phyloP scores from a whole-genome alignment of 2,797 vertebrate species.

The Nasua narica region DNA sequence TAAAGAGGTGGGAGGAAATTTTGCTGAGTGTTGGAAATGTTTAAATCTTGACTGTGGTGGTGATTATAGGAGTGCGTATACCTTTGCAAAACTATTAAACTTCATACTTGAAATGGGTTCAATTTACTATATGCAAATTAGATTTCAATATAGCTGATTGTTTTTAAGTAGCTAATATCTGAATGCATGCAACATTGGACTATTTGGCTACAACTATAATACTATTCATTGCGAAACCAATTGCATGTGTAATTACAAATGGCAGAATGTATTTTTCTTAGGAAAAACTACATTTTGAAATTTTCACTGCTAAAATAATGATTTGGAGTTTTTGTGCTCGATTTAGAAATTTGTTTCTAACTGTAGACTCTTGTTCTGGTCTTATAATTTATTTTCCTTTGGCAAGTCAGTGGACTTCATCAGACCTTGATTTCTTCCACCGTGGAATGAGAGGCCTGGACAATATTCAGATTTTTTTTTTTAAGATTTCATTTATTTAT shows the following conservation, averaged over 20 bases:
- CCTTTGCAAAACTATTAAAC: neutral
- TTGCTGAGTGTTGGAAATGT: neutral
- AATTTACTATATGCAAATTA: neutral
- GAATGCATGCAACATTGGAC: neutral
- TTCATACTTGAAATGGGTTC: neutral
- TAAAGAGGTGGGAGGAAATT: neutral
- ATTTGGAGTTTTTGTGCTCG: neutral
- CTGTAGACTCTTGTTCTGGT: neutral
- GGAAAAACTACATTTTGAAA: neutral
- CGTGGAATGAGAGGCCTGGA: neutral
- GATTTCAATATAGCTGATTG: neutral
- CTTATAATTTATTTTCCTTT: neutral
- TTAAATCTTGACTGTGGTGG: neutral
- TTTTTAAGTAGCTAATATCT: neutral
- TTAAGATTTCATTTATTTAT: neutral
- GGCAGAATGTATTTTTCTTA: neutral
- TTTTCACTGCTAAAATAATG: neutral
- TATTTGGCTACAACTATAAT: neutral
- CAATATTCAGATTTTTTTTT: neutral
- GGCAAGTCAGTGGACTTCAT: neutral
- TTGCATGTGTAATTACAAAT: neutral
- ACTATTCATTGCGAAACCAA: neutral
- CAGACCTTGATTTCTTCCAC: neutral
- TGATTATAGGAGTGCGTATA: neutral
- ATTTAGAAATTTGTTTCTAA: constrained; percentile 32